Evolutionary conservation across 2,113 vertebrate genomes (phyloP).

Genomic region (Channa argus): DNA sequence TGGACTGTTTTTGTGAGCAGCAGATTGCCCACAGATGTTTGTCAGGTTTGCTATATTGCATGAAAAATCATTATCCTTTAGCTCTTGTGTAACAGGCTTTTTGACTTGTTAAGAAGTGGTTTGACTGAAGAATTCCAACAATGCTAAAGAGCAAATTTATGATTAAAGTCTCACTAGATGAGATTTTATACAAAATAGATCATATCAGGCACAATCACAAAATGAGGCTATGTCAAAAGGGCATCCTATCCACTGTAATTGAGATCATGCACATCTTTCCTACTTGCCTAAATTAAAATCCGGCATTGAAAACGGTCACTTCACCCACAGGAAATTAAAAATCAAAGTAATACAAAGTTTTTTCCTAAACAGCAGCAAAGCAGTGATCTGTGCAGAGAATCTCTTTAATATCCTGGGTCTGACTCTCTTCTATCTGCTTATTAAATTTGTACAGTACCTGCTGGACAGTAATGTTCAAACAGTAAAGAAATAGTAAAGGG

Average conservation of each 20-base stretch:
- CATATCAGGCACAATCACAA: slow-evolving; percentile 21
- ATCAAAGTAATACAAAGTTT: slow-evolving; percentile 42
- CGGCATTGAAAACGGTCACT: slow-evolving; percentile 38
- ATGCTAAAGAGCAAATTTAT: slow-evolving; percentile 12
- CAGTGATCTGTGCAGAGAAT: slow-evolving; percentile 8
- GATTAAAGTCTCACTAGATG: slow-evolving; percentile 21
- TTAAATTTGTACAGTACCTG: neutral
- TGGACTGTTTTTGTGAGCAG: slow-evolving; percentile 20
- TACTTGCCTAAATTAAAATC: slow-evolving; percentile 43
- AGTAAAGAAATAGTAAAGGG: neutral
- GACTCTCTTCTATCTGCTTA: slow-evolving; percentile 11
- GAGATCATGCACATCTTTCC: slow-evolving; percentile 29
- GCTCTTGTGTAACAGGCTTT: neutral
- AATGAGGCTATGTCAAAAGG: slow-evolving; percentile 17
- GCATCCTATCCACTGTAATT: slow-evolving; percentile 23
- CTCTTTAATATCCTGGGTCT: slow-evolving; percentile 34
- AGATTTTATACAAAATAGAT: slow-evolving; percentile 36
- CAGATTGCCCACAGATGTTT: slow-evolving; percentile 24
- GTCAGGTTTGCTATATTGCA: slow-evolving; percentile 33
- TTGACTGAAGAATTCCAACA: slow-evolving; percentile 12
- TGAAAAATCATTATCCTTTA: slow-evolving; percentile 1
- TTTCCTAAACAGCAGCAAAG: slow-evolving; percentile 21
- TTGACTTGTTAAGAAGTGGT: slow-evolving; percentile 20
- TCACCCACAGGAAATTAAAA: slow-evolving; percentile 68
- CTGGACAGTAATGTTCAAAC: neutral